Evolutionary conservation across 2,888 invertebrate genomes (phyloP), one percentile per base, ranked within the genome.

Genomic region (Mythimna vitellina): DNA sequence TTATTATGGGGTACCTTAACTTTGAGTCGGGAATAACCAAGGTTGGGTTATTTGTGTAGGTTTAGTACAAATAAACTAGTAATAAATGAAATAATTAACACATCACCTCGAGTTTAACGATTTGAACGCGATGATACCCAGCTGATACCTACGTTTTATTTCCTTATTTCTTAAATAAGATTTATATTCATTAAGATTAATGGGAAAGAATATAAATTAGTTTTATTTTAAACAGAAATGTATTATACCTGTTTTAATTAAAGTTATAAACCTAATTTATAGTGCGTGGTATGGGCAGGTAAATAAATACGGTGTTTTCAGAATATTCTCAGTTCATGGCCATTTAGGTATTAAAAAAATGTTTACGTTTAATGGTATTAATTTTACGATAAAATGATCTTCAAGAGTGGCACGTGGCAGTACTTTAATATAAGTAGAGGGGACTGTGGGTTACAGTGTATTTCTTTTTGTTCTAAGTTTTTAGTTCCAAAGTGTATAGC

Each of bases 161-260:
- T 51, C 49, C 62, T 62, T 35, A 9, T 57, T 54, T 79, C 29
- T 57, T 29, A 68, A 75, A 66, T 32, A 8, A 70, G 61, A 57
- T 81, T 68, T 69, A 81, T 54, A 62, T 71, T 68, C 65, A 54
- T 65, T 32, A 51, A 68, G 78, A 80, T 76, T 65, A 57, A 78
- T 79, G 78, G 35, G 8, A 56, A 56, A 56, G 9, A 32, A 25
- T 53, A 77, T 72, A 79, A 67, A 60, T 65, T 63, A 60, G n/a
- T 61, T 79, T 70, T 65, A 74, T 68, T 65, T 42, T 32, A 53
- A 56, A 64, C 53, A 61, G 12, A 29, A 49, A 70, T 56, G 64
- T 69, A 61, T 49, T 65, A 57, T 35, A 76, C 25, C 32, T 54
- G 58, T 54, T 66, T 66, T 56, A 67, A 71, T 71, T 67, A 46